Conservation (phyloP, 2,797 vertebrate genomes). For the Liasis olivaceus region DNA sequence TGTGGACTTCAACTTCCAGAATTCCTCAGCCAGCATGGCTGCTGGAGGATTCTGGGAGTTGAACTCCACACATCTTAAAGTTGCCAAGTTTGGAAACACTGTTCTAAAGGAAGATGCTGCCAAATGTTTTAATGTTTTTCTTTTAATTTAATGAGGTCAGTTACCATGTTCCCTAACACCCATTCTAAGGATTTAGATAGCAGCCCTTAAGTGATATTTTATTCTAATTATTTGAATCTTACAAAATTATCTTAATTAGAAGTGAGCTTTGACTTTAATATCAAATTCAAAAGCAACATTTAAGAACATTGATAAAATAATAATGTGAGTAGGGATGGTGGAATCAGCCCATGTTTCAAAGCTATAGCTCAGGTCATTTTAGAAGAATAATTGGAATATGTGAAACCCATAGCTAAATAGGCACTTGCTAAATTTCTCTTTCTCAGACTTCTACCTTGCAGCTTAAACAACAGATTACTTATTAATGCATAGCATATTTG, state of each 20-base stretch:
- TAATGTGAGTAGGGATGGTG: not conserved
- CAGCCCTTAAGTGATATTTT: slow-evolving; percentile 42
- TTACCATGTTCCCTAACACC: slow-evolving; percentile 9
- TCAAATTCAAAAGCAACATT: slow-evolving; percentile 15
- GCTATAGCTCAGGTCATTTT: slow-evolving; percentile 22
- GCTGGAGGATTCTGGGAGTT: too few relatives aligned
- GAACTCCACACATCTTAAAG: not conserved
- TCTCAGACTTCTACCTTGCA: not conserved
- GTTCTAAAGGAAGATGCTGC: slow-evolving; percentile 24
- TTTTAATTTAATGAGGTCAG: slow-evolving; percentile 14
- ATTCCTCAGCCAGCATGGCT: not conserved
- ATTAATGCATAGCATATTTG: slow-evolving; percentile 40
- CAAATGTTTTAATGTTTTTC: not conserved
- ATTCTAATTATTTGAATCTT: slow-evolving; percentile 23
- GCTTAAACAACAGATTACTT: slow-evolving; percentile 25
- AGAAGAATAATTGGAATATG: not conserved
- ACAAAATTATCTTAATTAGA: slow-evolving; percentile 24
- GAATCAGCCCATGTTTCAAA: not conserved
- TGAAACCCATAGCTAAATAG: slow-evolving; percentile 24
- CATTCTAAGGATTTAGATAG: slow-evolving; percentile 21
- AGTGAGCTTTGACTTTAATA: not conserved
- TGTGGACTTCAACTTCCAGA: not conserved
- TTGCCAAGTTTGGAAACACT: not conserved
- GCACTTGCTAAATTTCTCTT: not conserved
- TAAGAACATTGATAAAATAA: slow-evolving; percentile 4